phyloP scores from a whole-genome alignment of 2,113 vertebrate genomes.

The Xenopus laevis region DNA sequence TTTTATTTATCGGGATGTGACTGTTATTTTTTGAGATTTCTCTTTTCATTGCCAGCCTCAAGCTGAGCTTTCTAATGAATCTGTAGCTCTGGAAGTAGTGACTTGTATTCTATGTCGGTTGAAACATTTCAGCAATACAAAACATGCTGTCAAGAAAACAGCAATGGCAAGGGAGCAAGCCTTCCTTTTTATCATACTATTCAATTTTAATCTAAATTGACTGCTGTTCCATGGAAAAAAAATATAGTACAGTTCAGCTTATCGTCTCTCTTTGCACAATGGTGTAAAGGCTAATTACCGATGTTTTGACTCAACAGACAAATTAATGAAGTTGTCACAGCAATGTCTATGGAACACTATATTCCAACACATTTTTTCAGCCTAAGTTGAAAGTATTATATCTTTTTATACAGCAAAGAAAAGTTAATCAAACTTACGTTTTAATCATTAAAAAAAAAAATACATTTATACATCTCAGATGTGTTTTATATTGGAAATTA shows the following conservation, averaged over 20 bases:
- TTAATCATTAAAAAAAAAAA: too few species aligned
- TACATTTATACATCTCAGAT: too few species aligned
- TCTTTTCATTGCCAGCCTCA: constrained; percentile 62
- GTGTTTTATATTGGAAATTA: too few species aligned
- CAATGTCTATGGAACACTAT: too few species aligned
- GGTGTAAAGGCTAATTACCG: constrained; percentile 52
- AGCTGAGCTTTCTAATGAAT: constrained; percentile 72
- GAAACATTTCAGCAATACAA: constrained; percentile 55
- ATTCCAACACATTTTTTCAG: too few species aligned
- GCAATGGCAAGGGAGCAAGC: constrained; percentile 49
- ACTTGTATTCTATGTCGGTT: constrained; percentile 48
- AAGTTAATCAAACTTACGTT: too few species aligned
- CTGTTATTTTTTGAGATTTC: constrained; percentile 63
- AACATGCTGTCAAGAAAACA: constrained; percentile 67
- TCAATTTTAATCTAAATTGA: constrained; percentile 68
- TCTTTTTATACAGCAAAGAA: too few species aligned
- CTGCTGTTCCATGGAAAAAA: constrained; percentile 65
- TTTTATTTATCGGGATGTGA: constrained; percentile 57
- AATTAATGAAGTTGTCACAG: not conserved
- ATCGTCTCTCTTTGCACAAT: constrained; percentile 59
- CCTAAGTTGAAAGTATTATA: too few species aligned
- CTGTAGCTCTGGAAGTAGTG: constrained; percentile 58
- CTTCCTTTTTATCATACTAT: constrained; percentile 54
- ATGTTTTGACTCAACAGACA: constrained; percentile 20
- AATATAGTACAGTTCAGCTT: constrained; percentile 56